Evolutionary conservation across 2,113 vertebrate species (phyloP), one percentile per base, ranked within the genome.

Genomic region (Shinisaurus crocodilurus): DNA sequence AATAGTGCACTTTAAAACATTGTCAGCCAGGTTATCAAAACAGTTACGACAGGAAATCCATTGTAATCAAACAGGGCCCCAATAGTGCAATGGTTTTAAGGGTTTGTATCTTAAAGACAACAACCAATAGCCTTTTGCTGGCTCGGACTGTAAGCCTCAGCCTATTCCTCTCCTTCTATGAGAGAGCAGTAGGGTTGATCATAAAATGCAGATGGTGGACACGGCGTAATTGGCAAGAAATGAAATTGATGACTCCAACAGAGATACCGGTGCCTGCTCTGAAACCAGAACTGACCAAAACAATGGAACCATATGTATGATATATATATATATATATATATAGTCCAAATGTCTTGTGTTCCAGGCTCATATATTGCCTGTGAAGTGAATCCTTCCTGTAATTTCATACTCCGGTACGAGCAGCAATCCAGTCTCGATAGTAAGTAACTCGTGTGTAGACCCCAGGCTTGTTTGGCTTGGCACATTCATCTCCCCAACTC

Each of bases 401-500:
- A 54, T 65, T 43, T 96, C 95, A 98, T 91, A 97, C 90, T 84
- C 97, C 97, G 0, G 97, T 98, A 96, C 95, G 96, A 70, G 94
- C 92, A 79, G 87, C 23, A 84, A 98, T 97, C 97, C 97, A 98
- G 60, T 97, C 94, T 86, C 96, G 94, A 83, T 97, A 98, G 88
- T 95, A 94, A 85, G 96, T 95, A 85, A 98, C 97, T 74, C 95
- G 91, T 0, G 96, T 97, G 76, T 98, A 98, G 29, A 98, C 97
- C 77, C 97, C 98, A 15, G 97, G 98, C 84, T 97, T 97, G 90
- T 97, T 97, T 75, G 2, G 90, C 77, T 96, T 96, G 72, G 96
- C 98, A 88, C 98, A 98, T 87, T 97, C 97, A 18, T 97, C 96
- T 48, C 97, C 97, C 97, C 97, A 98, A 94, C 97, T 98, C 90